These are phyloP conservation scores for Lichenostomus cassidix DNA, from an alignment of 2,113 vertebrate genomes.

Conservation along the genomic window DNA sequence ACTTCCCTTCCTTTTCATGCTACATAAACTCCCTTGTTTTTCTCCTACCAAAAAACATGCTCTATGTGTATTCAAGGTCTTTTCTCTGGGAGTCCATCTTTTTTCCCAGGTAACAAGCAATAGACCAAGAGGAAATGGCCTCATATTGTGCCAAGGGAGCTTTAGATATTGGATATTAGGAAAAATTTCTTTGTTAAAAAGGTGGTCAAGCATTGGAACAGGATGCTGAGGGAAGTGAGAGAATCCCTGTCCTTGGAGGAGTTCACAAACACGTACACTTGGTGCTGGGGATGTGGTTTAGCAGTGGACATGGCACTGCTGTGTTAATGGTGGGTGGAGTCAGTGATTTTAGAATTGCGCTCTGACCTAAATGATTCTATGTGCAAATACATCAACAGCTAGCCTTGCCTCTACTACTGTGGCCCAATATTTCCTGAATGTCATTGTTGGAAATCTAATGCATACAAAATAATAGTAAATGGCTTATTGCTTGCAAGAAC, in stretches of 20 bases:
- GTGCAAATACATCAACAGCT: not conserved
- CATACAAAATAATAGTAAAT: not conserved
- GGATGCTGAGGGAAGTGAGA: not conserved
- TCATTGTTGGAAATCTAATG: not conserved
- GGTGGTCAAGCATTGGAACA: not conserved
- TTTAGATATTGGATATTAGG: not conserved
- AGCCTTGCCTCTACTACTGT: not conserved
- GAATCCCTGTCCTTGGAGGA: not conserved
- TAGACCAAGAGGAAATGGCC: not conserved
- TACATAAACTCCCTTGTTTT: not conserved
- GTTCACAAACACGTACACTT: not conserved
- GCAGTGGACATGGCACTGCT: accelerated
- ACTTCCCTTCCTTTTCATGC: not conserved
- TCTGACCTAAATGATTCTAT: not conserved
- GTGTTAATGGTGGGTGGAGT: not conserved
- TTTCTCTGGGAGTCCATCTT: not conserved
- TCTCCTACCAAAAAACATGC: not conserved
- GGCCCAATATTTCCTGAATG: not conserved
- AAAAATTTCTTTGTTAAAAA: not conserved
- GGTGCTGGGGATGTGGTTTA: not conserved
- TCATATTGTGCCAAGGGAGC: not conserved
- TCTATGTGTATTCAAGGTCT: not conserved
- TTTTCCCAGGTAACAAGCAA: not conserved
- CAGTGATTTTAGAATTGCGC: not conserved
- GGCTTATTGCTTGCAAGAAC: not conserved